A percentile compares a stretch with the other conserved stretches of the same genome.
Conservation (phyloP, 1,140 invertebrate genomes). For the Nebria ingens region DNA sequence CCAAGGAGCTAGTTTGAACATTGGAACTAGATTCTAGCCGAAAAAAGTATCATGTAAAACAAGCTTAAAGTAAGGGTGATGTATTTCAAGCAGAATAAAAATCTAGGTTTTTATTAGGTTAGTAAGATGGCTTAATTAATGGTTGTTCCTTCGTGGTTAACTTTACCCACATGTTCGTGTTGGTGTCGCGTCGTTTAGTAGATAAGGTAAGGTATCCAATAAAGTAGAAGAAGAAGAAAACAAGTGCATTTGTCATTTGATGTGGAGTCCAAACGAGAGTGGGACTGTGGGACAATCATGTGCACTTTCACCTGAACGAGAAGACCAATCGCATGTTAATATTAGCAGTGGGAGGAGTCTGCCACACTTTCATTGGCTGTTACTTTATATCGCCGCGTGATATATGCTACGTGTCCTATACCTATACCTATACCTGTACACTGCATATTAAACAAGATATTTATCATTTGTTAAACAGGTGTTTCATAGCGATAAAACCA, state of each 20-base stretch:
- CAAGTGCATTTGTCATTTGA: constrained; percentile 3
- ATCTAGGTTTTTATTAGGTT: too few relatives aligned
- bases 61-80: too few relatives aligned
- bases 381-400: constrained; percentile 1
- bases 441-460: constrained; percentile 5
- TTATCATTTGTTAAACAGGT: constrained; percentile 1
- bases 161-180: too few relatives aligned
- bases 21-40: too few relatives aligned
- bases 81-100: too few relatives aligned
- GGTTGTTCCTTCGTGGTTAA: too few relatives aligned
- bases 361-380: constrained; percentile 3
- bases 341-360: constrained; percentile 6
- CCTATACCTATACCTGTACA: constrained; percentile 3
- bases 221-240: neutral
- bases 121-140: too few relatives aligned
- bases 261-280: neutral
- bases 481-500: neutral
- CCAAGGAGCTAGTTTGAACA: too few relatives aligned
- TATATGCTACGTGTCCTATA: constrained; percentile 1
- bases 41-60: too few relatives aligned
- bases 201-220: too few relatives aligned
- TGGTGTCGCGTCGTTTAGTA: too few relatives aligned
- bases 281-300: neutral
- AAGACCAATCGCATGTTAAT: constrained; percentile 5
- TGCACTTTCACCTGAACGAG: constrained; percentile 4